Conservation (phyloP, 2,888 invertebrate species). For the Salpingus planirostris region DNA sequence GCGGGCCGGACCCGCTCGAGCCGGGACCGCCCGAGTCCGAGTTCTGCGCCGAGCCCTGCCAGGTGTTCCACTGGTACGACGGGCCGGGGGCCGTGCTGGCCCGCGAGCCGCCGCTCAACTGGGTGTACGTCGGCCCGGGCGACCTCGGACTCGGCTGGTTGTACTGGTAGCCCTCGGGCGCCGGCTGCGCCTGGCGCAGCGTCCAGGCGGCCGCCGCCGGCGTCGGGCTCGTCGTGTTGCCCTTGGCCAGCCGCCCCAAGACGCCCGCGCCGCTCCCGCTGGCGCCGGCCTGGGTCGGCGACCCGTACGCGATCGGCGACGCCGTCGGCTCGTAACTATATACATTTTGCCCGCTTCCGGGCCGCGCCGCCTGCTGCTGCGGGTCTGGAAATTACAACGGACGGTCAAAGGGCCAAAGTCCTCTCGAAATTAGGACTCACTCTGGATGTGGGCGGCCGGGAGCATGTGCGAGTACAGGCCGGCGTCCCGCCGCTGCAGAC, state of each 20-base stretch:
- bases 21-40: conserved; percentile 42
- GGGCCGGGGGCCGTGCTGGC: conserved; percentile 21
- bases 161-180: conserved; percentile 59
- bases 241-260: conserved; percentile 58
- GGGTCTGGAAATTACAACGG: conserved; percentile 28
- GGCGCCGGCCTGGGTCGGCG: conserved; percentile 53
- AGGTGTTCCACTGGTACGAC: conserved; percentile 36
- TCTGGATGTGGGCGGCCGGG: conserved; percentile 40
- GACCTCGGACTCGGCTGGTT: conserved; percentile 68
- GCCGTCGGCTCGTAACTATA: conserved; percentile 71
- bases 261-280: conserved; percentile 51
- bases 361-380: conserved; percentile 52
- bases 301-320: conserved; percentile 59
- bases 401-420: not conserved
- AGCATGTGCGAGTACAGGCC: conserved; percentile 49
- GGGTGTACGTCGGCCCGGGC: conserved; percentile 79
- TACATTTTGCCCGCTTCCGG: conserved; percentile 61
- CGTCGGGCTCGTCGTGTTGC: conserved; percentile 60
- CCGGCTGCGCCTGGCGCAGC: conserved; percentile 53
- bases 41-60: conserved; percentile 28
- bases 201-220: conserved; percentile 60
- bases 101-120: conserved; percentile 57
- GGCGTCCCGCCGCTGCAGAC: conserved; percentile 52
- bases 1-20: conserved; percentile 47
- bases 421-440: conserved; percentile 22